Evolutionary conservation across 2,797 vertebrate species (phyloP).

Genomic region (Catamblyrhynchus diadema): DNA sequence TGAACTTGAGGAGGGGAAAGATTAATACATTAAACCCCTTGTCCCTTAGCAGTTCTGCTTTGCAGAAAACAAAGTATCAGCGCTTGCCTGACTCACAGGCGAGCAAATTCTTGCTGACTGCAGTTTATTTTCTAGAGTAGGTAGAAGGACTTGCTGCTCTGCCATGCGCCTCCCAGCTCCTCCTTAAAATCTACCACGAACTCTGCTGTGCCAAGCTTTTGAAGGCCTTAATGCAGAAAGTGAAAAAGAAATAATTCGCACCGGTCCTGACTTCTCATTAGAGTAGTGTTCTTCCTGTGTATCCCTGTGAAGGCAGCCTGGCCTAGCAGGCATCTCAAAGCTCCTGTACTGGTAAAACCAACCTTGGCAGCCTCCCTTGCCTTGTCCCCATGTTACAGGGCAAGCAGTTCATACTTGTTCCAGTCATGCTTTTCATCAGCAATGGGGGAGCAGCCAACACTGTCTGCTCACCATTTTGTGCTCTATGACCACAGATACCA

Average conservation of each 20-base stretch:
- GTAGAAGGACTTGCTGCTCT: not conserved
- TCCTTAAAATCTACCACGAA: not conserved
- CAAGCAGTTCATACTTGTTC: not conserved
- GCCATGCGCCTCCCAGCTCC: not conserved
- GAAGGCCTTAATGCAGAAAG: not conserved
- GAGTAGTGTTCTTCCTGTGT: not conserved
- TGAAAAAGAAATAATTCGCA: not conserved
- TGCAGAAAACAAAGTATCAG: not conserved
- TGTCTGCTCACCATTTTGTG: not conserved
- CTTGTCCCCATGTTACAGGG: not conserved
- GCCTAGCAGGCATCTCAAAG: not conserved
- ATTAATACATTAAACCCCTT: not conserved
- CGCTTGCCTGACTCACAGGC: not conserved
- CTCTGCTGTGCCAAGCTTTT: not conserved
- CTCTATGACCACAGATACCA: not conserved
- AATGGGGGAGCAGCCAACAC: not conserved
- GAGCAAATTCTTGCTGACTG: not conserved
- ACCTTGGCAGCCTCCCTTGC: not conserved
- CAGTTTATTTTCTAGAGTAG: not conserved
- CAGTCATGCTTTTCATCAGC: not conserved
- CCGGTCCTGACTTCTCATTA: not conserved
- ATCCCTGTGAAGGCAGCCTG: not conserved
- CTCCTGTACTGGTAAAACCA: not conserved
- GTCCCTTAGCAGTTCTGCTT: not conserved
- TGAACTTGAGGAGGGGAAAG: not conserved